These are phyloP conservation scores for Nothobranchius kuhntae DNA, from an alignment of 2,113 vertebrate genomes.

Conservation along the genomic window DNA sequence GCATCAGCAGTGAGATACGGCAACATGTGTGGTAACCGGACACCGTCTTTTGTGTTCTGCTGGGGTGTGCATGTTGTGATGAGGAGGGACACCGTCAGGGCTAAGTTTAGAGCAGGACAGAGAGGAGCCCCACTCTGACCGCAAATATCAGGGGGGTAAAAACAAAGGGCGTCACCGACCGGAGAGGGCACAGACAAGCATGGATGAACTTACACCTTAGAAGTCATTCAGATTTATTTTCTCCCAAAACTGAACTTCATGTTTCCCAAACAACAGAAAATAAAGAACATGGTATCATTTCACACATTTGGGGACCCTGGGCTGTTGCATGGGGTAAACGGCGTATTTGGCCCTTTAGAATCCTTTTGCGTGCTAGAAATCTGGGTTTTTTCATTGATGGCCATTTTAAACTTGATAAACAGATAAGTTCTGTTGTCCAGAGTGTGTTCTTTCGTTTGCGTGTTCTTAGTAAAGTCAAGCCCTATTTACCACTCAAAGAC, in stretches of 20 bases:
- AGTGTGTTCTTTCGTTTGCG: too few species aligned
- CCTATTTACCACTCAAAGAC: too few species aligned
- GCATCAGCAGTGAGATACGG: slow-evolving; percentile 38
- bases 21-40: slow-evolving; percentile 65
- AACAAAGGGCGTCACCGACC: background rate
- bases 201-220: background rate
- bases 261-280: too few species aligned
- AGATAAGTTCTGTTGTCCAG: too few species aligned
- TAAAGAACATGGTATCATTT: too few species aligned
- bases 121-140: background rate
- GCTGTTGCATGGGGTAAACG: too few species aligned
- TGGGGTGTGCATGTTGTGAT: slow-evolving; percentile 50
- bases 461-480: too few species aligned
- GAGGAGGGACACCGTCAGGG: slow-evolving; percentile 45
- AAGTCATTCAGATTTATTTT: background rate
- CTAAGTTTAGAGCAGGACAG: slow-evolving; percentile 69
- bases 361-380: too few species aligned
- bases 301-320: too few species aligned
- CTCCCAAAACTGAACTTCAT: background rate
- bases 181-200: slow-evolving; percentile 6
- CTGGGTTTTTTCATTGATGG: too few species aligned
- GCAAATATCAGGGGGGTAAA: slow-evolving; percentile 45
- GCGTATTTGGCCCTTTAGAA: too few species aligned
- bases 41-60: slow-evolving; percentile 68
- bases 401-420: too few species aligned